Percentiles rank a stretch among this genome's conserved stretches.
Conservation (phyloP, 2,888 invertebrate genomes). For the Euzetes globulus region DNA sequence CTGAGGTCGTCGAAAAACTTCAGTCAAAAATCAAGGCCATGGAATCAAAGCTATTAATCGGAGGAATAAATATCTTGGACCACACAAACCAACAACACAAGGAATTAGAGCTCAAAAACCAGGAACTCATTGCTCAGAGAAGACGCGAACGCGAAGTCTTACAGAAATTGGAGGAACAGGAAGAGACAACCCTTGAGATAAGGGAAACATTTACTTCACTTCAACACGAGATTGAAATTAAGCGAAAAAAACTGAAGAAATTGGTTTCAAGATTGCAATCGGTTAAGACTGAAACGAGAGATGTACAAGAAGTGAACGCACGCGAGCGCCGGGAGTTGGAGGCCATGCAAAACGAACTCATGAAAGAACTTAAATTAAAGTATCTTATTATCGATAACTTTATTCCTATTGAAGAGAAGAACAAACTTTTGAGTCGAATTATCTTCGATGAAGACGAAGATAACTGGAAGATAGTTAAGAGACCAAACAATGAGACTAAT, state of each 20-base stretch:
- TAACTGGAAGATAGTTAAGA: slow-evolving; percentile 54
- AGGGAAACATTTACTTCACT: slow-evolving; percentile 81
- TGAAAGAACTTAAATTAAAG: slow-evolving; percentile 78
- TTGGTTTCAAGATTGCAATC: slow-evolving; percentile 72
- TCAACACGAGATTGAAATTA: slow-evolving; percentile 94
- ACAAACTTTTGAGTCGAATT: slow-evolving; percentile 63
- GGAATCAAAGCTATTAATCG: slow-evolving; percentile 87
- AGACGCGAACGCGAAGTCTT: slow-evolving; percentile 75
- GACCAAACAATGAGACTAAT: neutral
- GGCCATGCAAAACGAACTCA: slow-evolving; percentile 79
- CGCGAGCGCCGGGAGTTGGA: slow-evolving; percentile 85
- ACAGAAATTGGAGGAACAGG: slow-evolving; percentile 84
- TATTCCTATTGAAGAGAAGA: slow-evolving; percentile 60
- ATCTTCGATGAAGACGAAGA: slow-evolving; percentile 75
- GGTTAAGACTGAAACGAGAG: slow-evolving; percentile 67
- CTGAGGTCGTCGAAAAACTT: slow-evolving; percentile 35
- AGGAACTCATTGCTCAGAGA: slow-evolving; percentile 82
- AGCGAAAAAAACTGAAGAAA: slow-evolving; percentile 85
- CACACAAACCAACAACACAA: slow-evolving; percentile 86
- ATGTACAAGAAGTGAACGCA: slow-evolving; percentile 78
- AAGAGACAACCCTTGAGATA: slow-evolving; percentile 82
- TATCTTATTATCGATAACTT: slow-evolving; percentile 52
- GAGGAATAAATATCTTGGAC: slow-evolving; percentile 88
- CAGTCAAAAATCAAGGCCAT: slow-evolving; percentile 53
- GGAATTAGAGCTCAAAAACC: slow-evolving; percentile 71